Base-by-base conservation (phyloP, 2,888 invertebrate genomes). In the Perithous albicinctus region DNA sequence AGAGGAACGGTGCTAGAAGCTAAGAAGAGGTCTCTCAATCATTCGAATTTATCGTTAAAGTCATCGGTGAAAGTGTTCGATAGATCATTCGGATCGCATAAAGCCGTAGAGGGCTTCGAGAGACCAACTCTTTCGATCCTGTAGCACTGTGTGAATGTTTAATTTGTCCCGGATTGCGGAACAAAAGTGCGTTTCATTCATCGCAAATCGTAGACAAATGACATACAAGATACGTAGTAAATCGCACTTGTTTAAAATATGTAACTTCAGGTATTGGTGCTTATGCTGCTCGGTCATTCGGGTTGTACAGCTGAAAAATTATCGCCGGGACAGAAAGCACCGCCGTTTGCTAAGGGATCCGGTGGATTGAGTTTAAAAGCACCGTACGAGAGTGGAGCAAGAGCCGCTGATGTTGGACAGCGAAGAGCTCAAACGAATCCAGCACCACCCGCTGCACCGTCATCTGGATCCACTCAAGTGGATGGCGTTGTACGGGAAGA, bases 401-500 rank as follows among this genome's bases (percentile, higher is more conserved):
- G 78, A 32, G 84, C 85, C 3, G 85, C 85, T 5, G 84, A 85
- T 51, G 84, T 87, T 82, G 86, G 85, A 12, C 74, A 59, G 4
- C 76, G 84, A 43, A 79, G 78, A 23, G 80, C 48, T 20, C 79
- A 78, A 46, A 69, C 70, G 15, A 83, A 80, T 56, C 74, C 80
- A 7, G 70, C 74, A 4, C 78, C 82, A 7, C 59, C 84, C 0
- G 75, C 54, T 18, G 38, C 81, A 5, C 20, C 73, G 5, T 63
- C 77, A 10, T 26, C 67, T 2, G 15, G 73, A 6, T 20, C 83
- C 3, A 59, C 15, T 6, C 77, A 72, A 7, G 83, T 64, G 1
- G 90, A 91, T 32, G 89, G 84, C 1, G 91, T 92, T 2, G 85
- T 88, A 12, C 88, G 87, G 8, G 90, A 91, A 38, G 90, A 91